Conservation (phyloP, 2,113 vertebrate genomes). For the Antennarius striatus region DNA sequence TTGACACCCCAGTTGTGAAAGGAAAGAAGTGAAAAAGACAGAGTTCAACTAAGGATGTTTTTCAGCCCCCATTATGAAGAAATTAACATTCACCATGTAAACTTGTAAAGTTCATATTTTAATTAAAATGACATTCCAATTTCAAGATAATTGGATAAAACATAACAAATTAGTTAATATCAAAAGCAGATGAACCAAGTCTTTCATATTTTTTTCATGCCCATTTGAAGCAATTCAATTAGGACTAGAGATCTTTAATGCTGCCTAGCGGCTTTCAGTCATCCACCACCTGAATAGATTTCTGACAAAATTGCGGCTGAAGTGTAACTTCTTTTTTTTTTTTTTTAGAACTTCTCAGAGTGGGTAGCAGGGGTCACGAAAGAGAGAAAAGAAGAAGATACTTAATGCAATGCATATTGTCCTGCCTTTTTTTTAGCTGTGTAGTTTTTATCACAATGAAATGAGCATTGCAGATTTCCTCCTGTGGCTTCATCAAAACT, state of each 20-base stretch:
- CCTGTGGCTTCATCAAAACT: no score
- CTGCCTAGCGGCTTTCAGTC: slow-evolving; percentile 38
- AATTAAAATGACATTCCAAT: slow-evolving; percentile 45
- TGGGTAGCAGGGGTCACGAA: no score
- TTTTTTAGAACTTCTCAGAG: no score
- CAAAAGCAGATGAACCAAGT: slow-evolving; percentile 44
- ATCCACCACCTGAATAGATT: slow-evolving; percentile 28
- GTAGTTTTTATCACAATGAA: no score
- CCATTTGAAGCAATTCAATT: slow-evolving; percentile 59
- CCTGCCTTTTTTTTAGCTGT: no score
- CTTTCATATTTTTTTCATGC: slow-evolving; percentile 25
- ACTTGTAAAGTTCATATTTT: slow-evolving; percentile 40
- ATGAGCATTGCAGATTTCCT: no score
- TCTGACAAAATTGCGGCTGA: slow-evolving; percentile 48
- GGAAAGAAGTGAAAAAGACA: slow-evolving; percentile 9
- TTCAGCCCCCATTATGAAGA: slow-evolving; percentile 14
- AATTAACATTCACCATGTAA: slow-evolving; percentile 42
- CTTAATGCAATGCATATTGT: no score
- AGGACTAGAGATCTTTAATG: slow-evolving; percentile 42
- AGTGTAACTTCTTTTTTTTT: slow-evolving; percentile 1
- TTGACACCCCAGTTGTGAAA: slow-evolving; percentile 28
- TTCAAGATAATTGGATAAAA: slow-evolving; percentile 50
- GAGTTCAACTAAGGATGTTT: slow-evolving; percentile 20
- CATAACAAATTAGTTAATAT: slow-evolving; percentile 44
- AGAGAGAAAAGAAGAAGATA: no score